Base-by-base conservation (phyloP, 2,888 invertebrate genomes). In the Poecilus cupreus region DNA sequence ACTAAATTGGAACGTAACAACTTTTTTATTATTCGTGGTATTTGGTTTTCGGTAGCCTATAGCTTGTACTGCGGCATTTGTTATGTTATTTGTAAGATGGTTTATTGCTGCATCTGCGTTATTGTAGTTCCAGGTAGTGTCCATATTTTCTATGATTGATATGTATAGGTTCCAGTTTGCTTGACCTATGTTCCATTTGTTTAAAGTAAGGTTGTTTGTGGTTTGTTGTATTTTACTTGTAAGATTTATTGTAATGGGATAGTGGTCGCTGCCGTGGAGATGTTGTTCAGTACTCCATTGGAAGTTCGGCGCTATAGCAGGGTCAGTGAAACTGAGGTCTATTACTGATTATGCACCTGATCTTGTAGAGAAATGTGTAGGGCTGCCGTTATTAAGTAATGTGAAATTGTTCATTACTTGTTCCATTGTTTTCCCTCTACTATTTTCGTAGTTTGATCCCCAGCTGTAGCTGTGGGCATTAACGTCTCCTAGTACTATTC, bases 381-480 rank as follows among this genome's bases (percentile, higher is more conserved):
- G 10, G 24, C 60, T 60, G n/a, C 60, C 60, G 13, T 60, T 18
- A 60, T 24, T 60, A 8, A 60, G 24, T 60, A 60, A 2, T 60
- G 60, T 22, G 3, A 11, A 26, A 2, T 82, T 20, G 11, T 84
- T 76, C 22, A 85, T 16, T 10, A 82, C 37, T 13, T 76, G 16
- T 82, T 84, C 83, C 0, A 85, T 37, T 6, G 82, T 81, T 75
- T 81, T 83, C 5, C 85, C 84, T 49, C 83, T 54, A 10, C 22
- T 26, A 20, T 85, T 84, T 8, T 37, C 68, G 22, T 82, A 54
- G 2, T 26, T 20, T 4, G 83, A 84, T 11, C 84, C 83, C 83
- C 84, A 86, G 2, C 83, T 2, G 0, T 39, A 6, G 26, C 76
- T 82, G 37, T 85, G 83, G n/a, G n/a, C n/a, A n/a, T n/a, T n/a